A percentile compares a stretch with the other conserved stretches of the same genome.
Conservation (phyloP, 37 sponge, comb jelly and placozoan genomes). For the Chondrilla cf. caribensis region DNA sequence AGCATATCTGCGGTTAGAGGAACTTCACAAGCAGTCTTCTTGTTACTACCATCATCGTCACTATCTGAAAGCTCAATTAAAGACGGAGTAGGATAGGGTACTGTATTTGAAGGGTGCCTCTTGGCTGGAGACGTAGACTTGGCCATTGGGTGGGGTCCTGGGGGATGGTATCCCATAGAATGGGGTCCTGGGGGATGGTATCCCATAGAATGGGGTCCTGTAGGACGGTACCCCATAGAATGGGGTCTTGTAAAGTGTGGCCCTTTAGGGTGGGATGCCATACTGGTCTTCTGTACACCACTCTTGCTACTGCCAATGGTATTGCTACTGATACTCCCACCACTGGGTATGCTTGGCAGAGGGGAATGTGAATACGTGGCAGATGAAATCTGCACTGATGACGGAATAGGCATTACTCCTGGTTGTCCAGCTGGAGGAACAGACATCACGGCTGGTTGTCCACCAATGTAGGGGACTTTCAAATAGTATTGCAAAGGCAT, state of each 20-base stretch:
- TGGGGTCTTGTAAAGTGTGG: neutral
- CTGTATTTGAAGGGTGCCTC: too few relatives aligned
- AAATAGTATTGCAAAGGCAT: slow-evolving; percentile 33
- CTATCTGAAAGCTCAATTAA: too few relatives aligned
- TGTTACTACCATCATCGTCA: too few relatives aligned
- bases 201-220: neutral
- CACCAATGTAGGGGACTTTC: neutral
- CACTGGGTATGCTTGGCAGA: neutral
- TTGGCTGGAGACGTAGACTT: too few relatives aligned
- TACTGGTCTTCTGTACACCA: neutral
- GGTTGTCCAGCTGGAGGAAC: neutral
- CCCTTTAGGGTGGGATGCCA: too few relatives aligned
- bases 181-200: neutral
- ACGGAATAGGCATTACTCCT: neutral
- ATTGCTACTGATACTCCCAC: neutral
- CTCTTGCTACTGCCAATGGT: neutral
- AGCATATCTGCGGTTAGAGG: neutral
- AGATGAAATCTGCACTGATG: neutral
- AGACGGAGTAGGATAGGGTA: too few relatives aligned
- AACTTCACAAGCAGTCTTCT: too few relatives aligned
- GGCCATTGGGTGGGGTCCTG: neutral
- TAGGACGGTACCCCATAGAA: neutral
- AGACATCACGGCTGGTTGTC: neutral
- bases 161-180: neutral
- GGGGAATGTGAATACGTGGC: neutral